Base-by-base conservation (phyloP, 2,797 vertebrate genomes). In the Arctocebus calabarensis region DNA sequence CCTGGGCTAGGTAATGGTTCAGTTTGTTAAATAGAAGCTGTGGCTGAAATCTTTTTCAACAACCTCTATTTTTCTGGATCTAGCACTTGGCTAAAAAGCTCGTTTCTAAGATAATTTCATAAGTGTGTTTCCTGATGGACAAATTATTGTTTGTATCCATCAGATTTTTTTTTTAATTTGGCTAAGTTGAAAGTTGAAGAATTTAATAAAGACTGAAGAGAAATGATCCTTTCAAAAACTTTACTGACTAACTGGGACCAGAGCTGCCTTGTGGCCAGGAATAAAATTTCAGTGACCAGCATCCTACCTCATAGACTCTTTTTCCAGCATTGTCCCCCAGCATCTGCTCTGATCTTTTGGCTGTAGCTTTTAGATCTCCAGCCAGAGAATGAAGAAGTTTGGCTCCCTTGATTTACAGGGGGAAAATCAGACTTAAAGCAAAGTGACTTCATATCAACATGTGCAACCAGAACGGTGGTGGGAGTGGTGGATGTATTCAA, bases 191-290 rank as follows among this genome's bases (percentile, higher is more conserved):
- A 82, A 73, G 43, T 68, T 86, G 87, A 88, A 88, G n/a, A 64
- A 77, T 93, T 92, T 93, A 84, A 93, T 93, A 87, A 94, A 92
- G 48, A 20, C 6, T 45, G 68, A 89, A 43, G 84, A 84, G 86
- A 73, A 95, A 45, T 68, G 27, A 71, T 59, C 20, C 81, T 89
- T 82, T 87, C 23, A 89, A 85, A 84, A 89, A 27, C 27, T 73
- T 90, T 83, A 25, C n/a, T 79, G 57, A 83, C 29, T 20, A 37
- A 0, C 10, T 55, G 55, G 74, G 61, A 75, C 74, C 32, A 20
- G 59, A 40, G 52, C 16, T 91, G n/a, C 87, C 34, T 64, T 88
- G 57, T 82, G 40, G 27, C 40, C 9, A 78, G 61, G 84, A 86
- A 62, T 71, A 57, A 62, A 74, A 40, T 81, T n/a, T 77, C 34